Percentiles rank a stretch among this genome's conserved stretches.
Conservation (phyloP, 2,888 invertebrate genomes). For the Calameuta pallipes region DNA sequence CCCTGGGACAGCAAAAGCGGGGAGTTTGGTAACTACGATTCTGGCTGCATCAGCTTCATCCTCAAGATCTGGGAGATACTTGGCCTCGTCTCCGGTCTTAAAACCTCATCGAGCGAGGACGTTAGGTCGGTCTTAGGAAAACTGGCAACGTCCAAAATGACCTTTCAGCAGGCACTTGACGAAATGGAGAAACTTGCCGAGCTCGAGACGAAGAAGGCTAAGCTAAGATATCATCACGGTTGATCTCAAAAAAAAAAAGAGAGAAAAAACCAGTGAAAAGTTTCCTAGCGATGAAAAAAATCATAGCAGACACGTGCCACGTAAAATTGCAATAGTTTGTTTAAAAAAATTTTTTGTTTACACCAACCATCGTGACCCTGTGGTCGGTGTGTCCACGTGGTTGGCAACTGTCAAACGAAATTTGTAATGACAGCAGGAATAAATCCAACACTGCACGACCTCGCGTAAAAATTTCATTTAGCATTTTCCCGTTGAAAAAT, state of each 20-base stretch:
- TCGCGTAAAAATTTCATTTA: not conserved
- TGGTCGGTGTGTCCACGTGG: no score
- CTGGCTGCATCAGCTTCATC: constrained; percentile 75
- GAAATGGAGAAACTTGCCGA: constrained; percentile 44
- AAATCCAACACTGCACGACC: not conserved
- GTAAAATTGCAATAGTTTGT: not conserved
- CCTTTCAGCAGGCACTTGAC: constrained; percentile 48
- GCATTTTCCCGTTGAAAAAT: not conserved
- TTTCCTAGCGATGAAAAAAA: not conserved
- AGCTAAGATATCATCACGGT: constrained; percentile 40
- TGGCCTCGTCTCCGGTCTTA: constrained; percentile 74
- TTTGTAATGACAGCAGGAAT: not conserved
- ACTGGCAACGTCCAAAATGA: constrained; percentile 60
- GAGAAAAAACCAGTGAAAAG: not conserved
- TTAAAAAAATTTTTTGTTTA: no score
- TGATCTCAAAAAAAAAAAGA: not conserved
- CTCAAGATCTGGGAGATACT: constrained; percentile 78
- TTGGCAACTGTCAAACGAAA: not conserved
- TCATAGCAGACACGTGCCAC: not conserved
- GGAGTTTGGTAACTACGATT: constrained; percentile 81
- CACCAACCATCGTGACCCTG: no score
- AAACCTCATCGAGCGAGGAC: constrained; percentile 73
- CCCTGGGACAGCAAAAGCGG: constrained; percentile 86
- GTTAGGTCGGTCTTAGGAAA: constrained; percentile 74
- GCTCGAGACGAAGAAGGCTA: constrained; percentile 35